Evolutionary conservation across 92 coral and sea anemone genomes (phyloP), one percentile per base, ranked within the genome.

Genomic region (Plumapathes pennacea): DNA sequence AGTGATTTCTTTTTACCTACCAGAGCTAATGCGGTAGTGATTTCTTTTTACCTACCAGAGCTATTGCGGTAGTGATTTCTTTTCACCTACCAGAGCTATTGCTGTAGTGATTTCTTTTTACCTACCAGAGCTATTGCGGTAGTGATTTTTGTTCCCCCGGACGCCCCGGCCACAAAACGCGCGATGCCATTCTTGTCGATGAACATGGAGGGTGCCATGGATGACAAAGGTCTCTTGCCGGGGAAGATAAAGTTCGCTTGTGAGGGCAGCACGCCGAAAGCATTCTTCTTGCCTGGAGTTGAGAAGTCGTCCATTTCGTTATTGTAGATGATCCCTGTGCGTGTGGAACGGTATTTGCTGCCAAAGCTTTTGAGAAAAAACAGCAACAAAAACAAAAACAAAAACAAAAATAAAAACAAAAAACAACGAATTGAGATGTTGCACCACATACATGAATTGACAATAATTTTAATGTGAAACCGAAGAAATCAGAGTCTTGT

Each of bases 291-390:
- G 7, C 91, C 96, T n/a, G 98, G 98, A 11, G 96, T 92, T 10
- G 98, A 88, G 46, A 92, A 92, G 75, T 92, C 97, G 40, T 88
- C 97, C 97, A 91, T 91, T 53, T 91, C 84, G 48, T 90, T 83
- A 72, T 90, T 90, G 46, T 69, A 90, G 15, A 83, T 78, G 43
- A 90, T 90, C 11, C 97, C 97, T 11, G 96, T 78, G 4, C 51
- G 52, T 10, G 59, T 60, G 7, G 96, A 89, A 30, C 97, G 95
- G 18, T 74, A 82, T 64, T 69, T 92, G 21, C 78, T 68, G 7
- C 98, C 98, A 73, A 88, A 92, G 48, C 98, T 92, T n/a, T n/a
- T n/a, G n/a, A n/a, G n/a, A n/a, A n/a, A n/a, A n/a, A n/a, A n/a
- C n/a, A n/a, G n/a, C n/a, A n/a, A n/a, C n/a, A n/a, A n/a, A n/a